phyloP scores from a whole-genome alignment of 2,113 vertebrate species.

The Azemiops feae region DNA sequence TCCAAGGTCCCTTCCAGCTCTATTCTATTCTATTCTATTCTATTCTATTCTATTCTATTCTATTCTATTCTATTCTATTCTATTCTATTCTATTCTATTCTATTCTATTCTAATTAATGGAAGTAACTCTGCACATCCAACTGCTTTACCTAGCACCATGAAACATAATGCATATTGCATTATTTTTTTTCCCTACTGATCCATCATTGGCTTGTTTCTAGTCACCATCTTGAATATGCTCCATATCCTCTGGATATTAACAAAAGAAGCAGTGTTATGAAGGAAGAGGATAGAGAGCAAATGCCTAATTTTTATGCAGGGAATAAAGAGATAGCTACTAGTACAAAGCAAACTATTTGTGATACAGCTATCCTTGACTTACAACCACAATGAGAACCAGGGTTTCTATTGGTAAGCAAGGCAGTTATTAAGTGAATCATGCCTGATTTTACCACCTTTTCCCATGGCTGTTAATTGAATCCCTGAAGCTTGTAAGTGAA shows the following conservation, averaged over 20 bases:
- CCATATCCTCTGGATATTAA: background rate
- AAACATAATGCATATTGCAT: background rate
- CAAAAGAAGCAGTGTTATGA: background rate
- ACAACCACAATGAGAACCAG: background rate
- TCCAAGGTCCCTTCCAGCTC: too few species aligned
- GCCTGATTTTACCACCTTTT: background rate
- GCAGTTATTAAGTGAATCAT: background rate
- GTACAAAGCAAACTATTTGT: background rate
- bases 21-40: too few species aligned
- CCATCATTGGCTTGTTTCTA: background rate
- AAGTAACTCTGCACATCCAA: background rate
- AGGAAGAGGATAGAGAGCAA: background rate
- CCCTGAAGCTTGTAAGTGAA: background rate
- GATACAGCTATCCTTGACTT: background rate
- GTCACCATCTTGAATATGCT: background rate
- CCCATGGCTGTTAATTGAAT: background rate
- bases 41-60: too few species aligned
- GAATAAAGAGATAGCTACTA: background rate
- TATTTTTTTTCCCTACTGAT: background rate
- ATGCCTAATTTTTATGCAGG: background rate
- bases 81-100: too few species aligned
- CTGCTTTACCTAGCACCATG: background rate
- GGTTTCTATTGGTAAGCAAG: background rate
- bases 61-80: too few species aligned
- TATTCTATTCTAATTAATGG: background rate